phyloP scores from a whole-genome alignment of 2,797 vertebrate genomes.

The Sarcoramphus papa region DNA sequence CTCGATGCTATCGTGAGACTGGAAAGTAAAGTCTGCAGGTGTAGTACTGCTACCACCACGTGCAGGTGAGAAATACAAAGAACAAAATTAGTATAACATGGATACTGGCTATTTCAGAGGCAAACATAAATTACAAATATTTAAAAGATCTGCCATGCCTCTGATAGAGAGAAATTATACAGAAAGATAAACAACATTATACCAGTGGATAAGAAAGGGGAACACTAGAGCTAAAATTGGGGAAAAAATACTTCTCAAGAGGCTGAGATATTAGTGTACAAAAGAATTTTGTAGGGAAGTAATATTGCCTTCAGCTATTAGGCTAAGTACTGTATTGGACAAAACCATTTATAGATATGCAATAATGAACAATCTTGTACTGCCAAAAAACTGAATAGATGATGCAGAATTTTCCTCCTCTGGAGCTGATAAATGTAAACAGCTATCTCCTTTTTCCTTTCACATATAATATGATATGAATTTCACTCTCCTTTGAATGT shows the following conservation, averaged over 20 bases:
- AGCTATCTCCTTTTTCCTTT: neutral
- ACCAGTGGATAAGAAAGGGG: neutral
- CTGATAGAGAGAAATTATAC: neutral
- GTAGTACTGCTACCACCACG: neutral
- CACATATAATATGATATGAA: neutral
- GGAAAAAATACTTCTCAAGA: neutral
- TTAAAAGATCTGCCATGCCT: neutral
- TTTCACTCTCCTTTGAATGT: neutral
- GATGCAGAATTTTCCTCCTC: neutral
- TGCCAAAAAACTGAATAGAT: neutral
- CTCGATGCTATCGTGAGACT: rapidly evolving
- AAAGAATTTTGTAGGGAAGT: neutral
- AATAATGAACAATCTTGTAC: neutral
- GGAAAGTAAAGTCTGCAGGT: neutral
- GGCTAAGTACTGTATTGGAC: neutral
- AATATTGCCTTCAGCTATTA: neutral
- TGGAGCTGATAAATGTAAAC: neutral
- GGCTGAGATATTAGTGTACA: neutral
- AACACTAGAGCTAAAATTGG: neutral
- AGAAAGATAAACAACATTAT: neutral
- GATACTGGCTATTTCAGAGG: neutral
- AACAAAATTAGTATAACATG: neutral
- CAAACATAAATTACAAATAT: neutral
- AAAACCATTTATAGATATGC: neutral
- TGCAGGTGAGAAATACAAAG: neutral